Evolutionary conservation across 2,888 invertebrate genomes (phyloP).

Genomic region (Agelastica alni): DNA sequence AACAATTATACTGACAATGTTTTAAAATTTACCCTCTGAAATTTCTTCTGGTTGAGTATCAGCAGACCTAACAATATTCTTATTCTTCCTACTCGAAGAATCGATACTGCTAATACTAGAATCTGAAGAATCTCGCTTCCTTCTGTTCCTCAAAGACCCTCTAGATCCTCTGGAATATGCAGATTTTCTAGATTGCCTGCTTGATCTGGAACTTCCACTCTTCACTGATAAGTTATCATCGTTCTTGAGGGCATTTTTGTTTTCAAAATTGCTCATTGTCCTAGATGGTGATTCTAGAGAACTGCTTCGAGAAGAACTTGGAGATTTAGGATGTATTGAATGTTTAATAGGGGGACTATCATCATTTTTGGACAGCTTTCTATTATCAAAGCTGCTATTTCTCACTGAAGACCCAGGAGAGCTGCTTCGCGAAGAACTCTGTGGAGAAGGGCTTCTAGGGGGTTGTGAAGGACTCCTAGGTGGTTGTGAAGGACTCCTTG

Average conservation of each 20-base stretch:
- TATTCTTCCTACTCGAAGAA: conserved; percentile 50
- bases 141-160: conserved; percentile 43
- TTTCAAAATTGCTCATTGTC: background rate
- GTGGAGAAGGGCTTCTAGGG: conserved; percentile 32
- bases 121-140: conserved; percentile 48
- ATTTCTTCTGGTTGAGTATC: conserved; percentile 63
- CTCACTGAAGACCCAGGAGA: conserved; percentile 29
- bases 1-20: too few relatives aligned
- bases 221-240: conserved; percentile 43
- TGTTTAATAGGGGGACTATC: background rate
- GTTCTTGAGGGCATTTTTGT: conserved; percentile 23
- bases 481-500: conserved; percentile 29
- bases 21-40: conserved; percentile 66
- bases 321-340: conserved; percentile 28
- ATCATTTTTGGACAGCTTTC: conserved; percentile 8
- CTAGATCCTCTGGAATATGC: conserved; percentile 39
- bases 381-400: background rate
- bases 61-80: conserved; percentile 42
- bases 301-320: conserved; percentile 26
- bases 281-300: conserved; percentile 9
- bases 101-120: conserved; percentile 53
- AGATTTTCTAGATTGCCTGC: conserved; percentile 40
- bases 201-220: conserved; percentile 45
- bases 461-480: conserved; percentile 29
- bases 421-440: conserved; percentile 39